A percentile compares a stretch with the other conserved stretches of the same genome.
Conservation (phyloP, 92 coral and sea anemone genomes). For the Phymanthus crucifer region DNA sequence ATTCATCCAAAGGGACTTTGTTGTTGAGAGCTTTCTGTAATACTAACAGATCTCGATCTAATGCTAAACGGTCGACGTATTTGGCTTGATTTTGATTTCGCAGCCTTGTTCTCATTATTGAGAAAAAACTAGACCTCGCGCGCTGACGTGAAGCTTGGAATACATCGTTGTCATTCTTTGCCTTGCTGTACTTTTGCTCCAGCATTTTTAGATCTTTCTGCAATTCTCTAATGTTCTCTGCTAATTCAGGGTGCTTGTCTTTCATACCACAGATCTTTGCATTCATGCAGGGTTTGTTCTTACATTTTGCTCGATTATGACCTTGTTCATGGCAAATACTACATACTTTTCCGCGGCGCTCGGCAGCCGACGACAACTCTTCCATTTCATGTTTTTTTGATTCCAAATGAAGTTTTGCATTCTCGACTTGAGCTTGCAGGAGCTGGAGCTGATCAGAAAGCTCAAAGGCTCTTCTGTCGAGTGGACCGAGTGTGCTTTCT, state of each 20-base stretch:
- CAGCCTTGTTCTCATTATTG: neutral
- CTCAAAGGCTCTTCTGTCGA: conserved; percentile 34
- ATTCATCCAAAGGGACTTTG: neutral
- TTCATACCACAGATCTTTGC: conserved; percentile 29
- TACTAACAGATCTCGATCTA: neutral
- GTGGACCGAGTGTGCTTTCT: conserved; percentile 21
- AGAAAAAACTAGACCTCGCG: neutral
- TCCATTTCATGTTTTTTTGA: conserved; percentile 13
- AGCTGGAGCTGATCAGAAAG: conserved; percentile 34
- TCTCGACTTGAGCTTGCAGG: conserved; percentile 30
- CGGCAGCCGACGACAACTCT: neutral
- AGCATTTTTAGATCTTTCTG: conserved; percentile 46
- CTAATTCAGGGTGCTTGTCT: conserved; percentile 37
- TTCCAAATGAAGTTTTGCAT: conserved; percentile 34
- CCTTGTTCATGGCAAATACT: conserved; percentile 40
- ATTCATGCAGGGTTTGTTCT: conserved; percentile 19
- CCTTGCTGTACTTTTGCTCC: conserved; percentile 22
- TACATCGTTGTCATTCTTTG: neutral
- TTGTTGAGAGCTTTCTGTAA: neutral
- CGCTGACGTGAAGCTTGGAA: neutral
- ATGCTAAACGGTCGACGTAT: neutral
- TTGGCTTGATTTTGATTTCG: neutral
- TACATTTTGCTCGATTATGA: conserved; percentile 37
- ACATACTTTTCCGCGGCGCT: conserved; percentile 8
- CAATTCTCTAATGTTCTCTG: conserved; percentile 18